Conservation (phyloP, 2,888 invertebrate genomes). For the Pimpla rufipes region DNA sequence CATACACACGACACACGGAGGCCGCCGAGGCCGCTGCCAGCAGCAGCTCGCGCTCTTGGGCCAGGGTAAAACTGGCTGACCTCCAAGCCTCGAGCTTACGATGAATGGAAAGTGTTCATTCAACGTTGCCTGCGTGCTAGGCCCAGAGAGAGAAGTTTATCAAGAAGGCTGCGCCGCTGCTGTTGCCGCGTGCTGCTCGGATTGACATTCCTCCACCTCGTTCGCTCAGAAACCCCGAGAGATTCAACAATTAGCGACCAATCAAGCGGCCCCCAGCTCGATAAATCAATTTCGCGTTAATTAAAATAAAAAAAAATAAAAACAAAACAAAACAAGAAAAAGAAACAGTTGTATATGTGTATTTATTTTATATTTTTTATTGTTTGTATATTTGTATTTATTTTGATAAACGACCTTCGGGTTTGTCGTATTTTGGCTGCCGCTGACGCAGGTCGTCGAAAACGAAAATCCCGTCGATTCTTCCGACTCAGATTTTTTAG, state of each 20-base stretch:
- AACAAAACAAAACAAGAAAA: not conserved
- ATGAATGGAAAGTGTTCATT: constrained; percentile 82
- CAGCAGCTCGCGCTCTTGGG: constrained; percentile 51
- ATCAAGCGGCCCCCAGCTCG: not conserved
- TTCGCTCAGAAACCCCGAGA: not conserved
- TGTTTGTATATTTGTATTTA: not conserved
- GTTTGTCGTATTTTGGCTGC: not conserved
- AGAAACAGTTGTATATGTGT: too few relatives aligned
- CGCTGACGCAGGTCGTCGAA: too few relatives aligned
- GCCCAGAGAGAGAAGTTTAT: constrained; percentile 50
- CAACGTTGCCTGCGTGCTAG: constrained; percentile 67
- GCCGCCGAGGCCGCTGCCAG: constrained; percentile 41
- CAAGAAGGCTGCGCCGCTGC: constrained; percentile 9
- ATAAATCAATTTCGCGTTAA: not conserved
- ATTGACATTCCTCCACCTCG: not conserved
- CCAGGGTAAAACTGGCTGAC: constrained; percentile 74
- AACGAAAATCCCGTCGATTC: too few relatives aligned
- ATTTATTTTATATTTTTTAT: too few relatives aligned
- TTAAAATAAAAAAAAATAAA: not conserved
- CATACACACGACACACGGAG: not conserved
- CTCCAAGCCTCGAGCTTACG: constrained; percentile 75
- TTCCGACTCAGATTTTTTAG: too few relatives aligned
- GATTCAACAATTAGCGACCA: not conserved
- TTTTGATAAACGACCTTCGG: not conserved
- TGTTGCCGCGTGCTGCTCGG: not conserved